These are phyloP conservation scores for Odontamblyopus lacepedii DNA, from an alignment of 2,797 vertebrate genomes.

Conservation along the genomic window DNA sequence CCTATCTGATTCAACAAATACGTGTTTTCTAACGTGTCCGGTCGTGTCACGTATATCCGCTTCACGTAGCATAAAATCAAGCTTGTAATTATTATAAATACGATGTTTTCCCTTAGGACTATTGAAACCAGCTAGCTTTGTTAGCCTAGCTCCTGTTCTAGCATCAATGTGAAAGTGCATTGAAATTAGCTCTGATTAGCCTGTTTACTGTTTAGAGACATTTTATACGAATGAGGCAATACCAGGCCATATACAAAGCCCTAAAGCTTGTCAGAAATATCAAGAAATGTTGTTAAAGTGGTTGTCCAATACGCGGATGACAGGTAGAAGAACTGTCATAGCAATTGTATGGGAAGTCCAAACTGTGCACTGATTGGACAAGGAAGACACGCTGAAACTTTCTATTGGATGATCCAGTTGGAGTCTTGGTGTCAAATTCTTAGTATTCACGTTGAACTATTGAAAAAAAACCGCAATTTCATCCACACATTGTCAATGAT, in stretches of 20 bases:
- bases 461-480: not conserved
- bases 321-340: conserved; percentile 31
- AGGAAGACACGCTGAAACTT: conserved; percentile 69
- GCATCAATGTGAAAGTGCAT: conserved; percentile 5
- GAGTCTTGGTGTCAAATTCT: not conserved
- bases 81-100: not conserved
- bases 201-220: not conserved
- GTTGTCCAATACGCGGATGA: not conserved
- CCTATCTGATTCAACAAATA: not conserved
- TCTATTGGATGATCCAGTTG: conserved; percentile 63
- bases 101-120: not conserved
- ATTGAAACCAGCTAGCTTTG: conserved; percentile 1
- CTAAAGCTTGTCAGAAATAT: not conserved
- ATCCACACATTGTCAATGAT: not conserved
- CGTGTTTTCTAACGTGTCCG: fast-evolving
- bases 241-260: not conserved
- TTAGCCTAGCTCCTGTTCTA: conserved; percentile 44
- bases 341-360: conserved; percentile 43
- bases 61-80: not conserved
- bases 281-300: not conserved
- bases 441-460: no score
- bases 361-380: conserved; percentile 65
- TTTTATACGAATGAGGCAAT: not conserved
- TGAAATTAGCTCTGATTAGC: conserved; percentile 1
- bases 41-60: not conserved